phyloP scores from a whole-genome alignment of 2,888 invertebrate species.

The Apotomis turbidana region DNA sequence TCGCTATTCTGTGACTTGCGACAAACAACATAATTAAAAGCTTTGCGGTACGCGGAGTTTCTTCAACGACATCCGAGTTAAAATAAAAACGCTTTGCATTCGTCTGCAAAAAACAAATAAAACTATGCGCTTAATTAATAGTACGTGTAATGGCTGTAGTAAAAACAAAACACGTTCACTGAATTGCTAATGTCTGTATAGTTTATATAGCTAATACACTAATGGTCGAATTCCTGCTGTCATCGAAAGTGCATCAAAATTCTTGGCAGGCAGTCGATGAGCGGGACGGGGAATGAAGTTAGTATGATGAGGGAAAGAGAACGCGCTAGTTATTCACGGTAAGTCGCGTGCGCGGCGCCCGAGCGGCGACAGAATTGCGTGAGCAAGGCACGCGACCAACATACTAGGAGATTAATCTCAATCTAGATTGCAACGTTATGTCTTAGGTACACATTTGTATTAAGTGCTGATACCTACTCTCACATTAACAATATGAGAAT shows the following conservation, averaged over 20 bases:
- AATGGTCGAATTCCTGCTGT: conserved; percentile 31
- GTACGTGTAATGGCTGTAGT: neutral
- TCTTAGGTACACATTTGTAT: too few species aligned
- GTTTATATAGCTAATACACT: conserved; percentile 19
- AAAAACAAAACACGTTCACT: conserved; percentile 24
- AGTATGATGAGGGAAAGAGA: conserved; percentile 46
- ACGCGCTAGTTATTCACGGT: conserved; percentile 44
- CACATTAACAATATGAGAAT: too few species aligned
- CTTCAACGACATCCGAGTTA: neutral
- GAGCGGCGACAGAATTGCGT: conserved; percentile 50
- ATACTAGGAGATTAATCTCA: conserved; percentile 26
- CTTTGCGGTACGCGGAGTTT: conserved; percentile 27
- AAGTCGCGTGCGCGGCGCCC: conserved; percentile 53
- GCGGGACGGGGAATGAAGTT: conserved; percentile 9
- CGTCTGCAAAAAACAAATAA: neutral
- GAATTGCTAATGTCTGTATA: conserved; percentile 21
- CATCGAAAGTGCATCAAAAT: conserved; percentile 41
- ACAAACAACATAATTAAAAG: conserved; percentile 42
- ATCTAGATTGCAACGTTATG: neutral
- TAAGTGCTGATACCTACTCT: too few species aligned
- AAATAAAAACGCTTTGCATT: conserved; percentile 6
- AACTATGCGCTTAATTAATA: conserved; percentile 4
- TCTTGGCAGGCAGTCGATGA: conserved; percentile 29
- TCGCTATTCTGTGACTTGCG: conserved; percentile 43
- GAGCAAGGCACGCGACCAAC: conserved; percentile 55